These are phyloP conservation scores for Haliclystus octoradiatus DNA, from an alignment of 30 jellyfish, hydroid and myxozoan genomes.

Conservation along the genomic window DNA sequence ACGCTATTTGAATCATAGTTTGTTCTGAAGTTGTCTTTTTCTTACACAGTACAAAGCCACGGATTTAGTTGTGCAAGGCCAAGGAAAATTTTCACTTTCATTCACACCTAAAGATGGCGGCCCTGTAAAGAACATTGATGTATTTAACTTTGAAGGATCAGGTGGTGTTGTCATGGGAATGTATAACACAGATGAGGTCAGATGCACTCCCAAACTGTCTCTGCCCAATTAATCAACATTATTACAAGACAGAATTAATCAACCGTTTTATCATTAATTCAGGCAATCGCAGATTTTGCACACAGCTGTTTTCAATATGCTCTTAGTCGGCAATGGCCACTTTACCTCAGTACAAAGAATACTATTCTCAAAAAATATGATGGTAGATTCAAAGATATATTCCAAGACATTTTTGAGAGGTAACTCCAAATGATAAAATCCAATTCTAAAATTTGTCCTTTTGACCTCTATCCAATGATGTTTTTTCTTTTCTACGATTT, in stretches of 20 bases:
- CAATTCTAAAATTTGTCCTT: too few relatives aligned
- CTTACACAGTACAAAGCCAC: slow-evolving; percentile 84
- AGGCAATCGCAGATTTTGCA: slow-evolving; percentile 95
- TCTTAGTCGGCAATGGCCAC: slow-evolving; percentile 73
- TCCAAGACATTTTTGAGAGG: slow-evolving; percentile 91
- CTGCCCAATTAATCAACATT: too few relatives aligned
- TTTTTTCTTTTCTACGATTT: too few relatives aligned
- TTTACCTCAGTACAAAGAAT: slow-evolving; percentile 96
- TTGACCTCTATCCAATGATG: too few relatives aligned
- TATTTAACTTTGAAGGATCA: slow-evolving; percentile 72
- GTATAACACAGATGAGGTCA: slow-evolving; percentile 94
- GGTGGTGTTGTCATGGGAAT: slow-evolving; percentile 98
- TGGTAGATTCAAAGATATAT: slow-evolving; percentile 94
- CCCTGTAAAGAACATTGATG: slow-evolving; percentile 52
- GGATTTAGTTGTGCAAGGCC: slow-evolving; percentile 89
- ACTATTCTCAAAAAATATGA: slow-evolving; percentile 92
- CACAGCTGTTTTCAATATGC: slow-evolving; percentile 98
- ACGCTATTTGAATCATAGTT: too few relatives aligned
- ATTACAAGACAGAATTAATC: too few relatives aligned
- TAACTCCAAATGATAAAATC: too few relatives aligned
- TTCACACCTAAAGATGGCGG: slow-evolving; percentile 96
- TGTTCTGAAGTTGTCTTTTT: too few relatives aligned
- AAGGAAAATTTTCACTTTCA: slow-evolving; percentile 70
- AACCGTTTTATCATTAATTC: neutral
- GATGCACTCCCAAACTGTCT: neutral